Conservation (phyloP, 2,113 vertebrate species). For the Grallaria varia region DNA sequence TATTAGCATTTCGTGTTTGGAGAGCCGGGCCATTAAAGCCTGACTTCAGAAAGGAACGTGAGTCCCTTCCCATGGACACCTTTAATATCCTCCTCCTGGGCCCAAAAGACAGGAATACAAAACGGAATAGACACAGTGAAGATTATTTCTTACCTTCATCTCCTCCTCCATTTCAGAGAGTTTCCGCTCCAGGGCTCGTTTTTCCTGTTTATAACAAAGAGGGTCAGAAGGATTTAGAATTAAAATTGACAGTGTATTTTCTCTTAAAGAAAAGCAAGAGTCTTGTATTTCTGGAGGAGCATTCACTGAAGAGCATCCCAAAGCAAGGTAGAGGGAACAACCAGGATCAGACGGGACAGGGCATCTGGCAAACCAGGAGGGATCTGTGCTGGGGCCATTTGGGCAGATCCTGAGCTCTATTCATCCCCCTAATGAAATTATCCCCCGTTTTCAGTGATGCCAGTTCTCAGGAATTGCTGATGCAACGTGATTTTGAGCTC, state of each 20-base stretch:
- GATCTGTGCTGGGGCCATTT: accelerated
- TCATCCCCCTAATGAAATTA: not conserved
- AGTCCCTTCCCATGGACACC: not conserved
- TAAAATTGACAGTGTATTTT: not conserved
- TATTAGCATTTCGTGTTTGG: not conserved
- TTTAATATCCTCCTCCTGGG: not conserved
- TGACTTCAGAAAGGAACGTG: not conserved
- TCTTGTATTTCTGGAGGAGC: not conserved
- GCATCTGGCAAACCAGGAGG: not conserved
- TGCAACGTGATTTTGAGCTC: not conserved
- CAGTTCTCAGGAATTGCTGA: not conserved
- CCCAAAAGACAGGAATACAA: not conserved
- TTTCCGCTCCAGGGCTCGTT: slow-evolving; percentile 88
- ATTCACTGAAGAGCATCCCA: not conserved
- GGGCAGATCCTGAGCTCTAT: not conserved
- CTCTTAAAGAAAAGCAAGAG: not conserved
- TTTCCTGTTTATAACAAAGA: slow-evolving; percentile 81
- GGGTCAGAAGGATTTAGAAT: not conserved
- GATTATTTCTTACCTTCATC: slow-evolving; percentile 84
- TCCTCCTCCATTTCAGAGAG: slow-evolving; percentile 97
- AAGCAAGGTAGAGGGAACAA: not conserved
- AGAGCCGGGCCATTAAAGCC: not conserved
- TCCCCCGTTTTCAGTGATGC: not conserved
- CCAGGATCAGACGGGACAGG: not conserved
- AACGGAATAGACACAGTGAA: not conserved